phyloP scores from a whole-genome alignment of 2,797 vertebrate species.

The Centroberyx gerrardi region DNA sequence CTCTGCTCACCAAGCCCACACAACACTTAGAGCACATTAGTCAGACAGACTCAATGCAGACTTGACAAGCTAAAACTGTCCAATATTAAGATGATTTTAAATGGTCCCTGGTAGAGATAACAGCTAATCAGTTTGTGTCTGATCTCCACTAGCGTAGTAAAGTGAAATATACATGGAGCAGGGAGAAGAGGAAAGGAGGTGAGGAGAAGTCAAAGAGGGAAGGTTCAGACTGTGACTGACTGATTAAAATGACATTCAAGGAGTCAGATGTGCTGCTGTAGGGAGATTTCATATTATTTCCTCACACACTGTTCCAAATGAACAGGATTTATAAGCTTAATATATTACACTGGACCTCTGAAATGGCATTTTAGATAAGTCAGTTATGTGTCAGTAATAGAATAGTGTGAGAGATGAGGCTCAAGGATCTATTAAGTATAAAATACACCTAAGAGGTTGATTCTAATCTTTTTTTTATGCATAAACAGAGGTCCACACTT shows the following conservation, averaged over 20 bases:
- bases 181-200: constrained; percentile 45
- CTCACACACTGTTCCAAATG: constrained; percentile 58
- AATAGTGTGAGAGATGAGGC: constrained; percentile 29
- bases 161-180: constrained; percentile 55
- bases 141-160: constrained; percentile 7
- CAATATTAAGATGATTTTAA: too few relatives aligned
- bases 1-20: too few relatives aligned
- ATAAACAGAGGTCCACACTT: constrained; percentile 12
- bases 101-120: too few relatives aligned
- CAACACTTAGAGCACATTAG: too few relatives aligned
- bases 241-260: too few relatives aligned
- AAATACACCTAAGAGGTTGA: not conserved
- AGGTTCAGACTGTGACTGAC: too few relatives aligned
- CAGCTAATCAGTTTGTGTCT: too few relatives aligned
- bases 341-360: constrained; percentile 7
- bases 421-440: constrained; percentile 1
- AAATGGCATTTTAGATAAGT: too few relatives aligned
- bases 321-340: constrained; percentile 38
- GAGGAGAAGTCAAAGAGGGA: constrained; percentile 53
- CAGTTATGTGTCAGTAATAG: too few relatives aligned
- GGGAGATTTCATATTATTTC: constrained; percentile 52
- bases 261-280: not conserved
- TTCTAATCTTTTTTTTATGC: constrained; percentile 21
- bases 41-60: too few relatives aligned
- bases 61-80: too few relatives aligned